Percentiles rank a stretch among this genome's conserved stretches.
These are phyloP conservation scores for Spondyliosoma cantharus DNA, from an alignment of 2,797 vertebrate species.

Conservation along the genomic window DNA sequence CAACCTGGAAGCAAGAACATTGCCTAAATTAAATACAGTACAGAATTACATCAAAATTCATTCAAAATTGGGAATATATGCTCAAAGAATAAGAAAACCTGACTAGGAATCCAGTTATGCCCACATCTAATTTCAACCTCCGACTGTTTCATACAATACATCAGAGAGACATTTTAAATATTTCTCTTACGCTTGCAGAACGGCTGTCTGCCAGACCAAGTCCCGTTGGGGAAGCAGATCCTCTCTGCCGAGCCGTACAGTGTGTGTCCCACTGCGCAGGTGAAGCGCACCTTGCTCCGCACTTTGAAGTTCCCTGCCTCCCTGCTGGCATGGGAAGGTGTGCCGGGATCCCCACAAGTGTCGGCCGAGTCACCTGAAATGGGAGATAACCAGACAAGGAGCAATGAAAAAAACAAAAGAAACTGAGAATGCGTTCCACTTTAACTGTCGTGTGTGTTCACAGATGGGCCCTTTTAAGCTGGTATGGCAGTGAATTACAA, in stretches of 20 bases:
- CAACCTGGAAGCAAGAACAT: not conserved
- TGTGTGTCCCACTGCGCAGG: slow-evolving; percentile 91
- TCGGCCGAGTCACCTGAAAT: slow-evolving; percentile 87
- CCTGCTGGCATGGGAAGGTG: slow-evolving; percentile 91
- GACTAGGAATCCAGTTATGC: not conserved
- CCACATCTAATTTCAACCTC: not conserved
- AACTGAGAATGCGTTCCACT: slow-evolving; percentile 14
- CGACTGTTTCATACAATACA: slow-evolving; percentile 24
- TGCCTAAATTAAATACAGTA: not conserved
- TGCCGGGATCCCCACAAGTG: slow-evolving; percentile 95
- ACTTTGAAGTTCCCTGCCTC: slow-evolving; percentile 93
- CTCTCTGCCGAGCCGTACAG: slow-evolving; percentile 95
- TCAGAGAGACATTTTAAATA: slow-evolving; percentile 26
- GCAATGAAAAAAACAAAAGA: slow-evolving; percentile 44
- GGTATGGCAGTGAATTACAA: slow-evolving; percentile 41
- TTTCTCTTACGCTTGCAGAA: slow-evolving; percentile 93
- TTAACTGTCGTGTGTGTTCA: slow-evolving; percentile 22
- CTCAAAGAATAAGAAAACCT: not conserved
- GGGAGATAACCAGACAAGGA: slow-evolving; percentile 58
- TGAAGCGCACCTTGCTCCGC: slow-evolving; percentile 92
- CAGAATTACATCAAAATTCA: not conserved
- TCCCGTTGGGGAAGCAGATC: slow-evolving; percentile 93
- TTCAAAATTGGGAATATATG: not conserved
- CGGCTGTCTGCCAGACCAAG: slow-evolving; percentile 95
- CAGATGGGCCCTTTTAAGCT: slow-evolving; percentile 43